Percentiles rank a stretch among this genome's conserved stretches.
Evolutionary conservation across 2,797 vertebrate genomes (phyloP).

Genomic region (Tangara arthus): DNA sequence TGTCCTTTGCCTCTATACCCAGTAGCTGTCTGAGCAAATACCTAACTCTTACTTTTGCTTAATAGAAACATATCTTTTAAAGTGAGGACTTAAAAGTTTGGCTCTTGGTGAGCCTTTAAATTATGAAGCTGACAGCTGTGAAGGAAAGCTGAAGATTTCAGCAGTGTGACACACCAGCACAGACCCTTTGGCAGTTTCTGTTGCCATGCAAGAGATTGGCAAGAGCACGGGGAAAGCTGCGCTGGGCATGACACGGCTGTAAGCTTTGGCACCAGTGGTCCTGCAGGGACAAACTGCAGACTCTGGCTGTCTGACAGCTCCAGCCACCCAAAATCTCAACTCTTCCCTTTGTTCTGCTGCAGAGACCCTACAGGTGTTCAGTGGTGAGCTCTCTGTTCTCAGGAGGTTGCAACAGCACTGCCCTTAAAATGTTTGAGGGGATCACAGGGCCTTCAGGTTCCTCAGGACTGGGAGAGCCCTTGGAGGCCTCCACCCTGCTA

Average conservation of each 20-base stretch:
- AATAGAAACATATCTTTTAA: background rate
- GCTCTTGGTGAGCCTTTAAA: background rate
- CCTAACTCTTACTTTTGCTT: background rate
- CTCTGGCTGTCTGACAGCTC: background rate
- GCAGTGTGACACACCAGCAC: background rate
- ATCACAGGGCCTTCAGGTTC: background rate
- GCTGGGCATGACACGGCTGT: fast-evolving
- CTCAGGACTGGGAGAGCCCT: background rate
- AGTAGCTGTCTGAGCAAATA: background rate
- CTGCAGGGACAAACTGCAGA: background rate
- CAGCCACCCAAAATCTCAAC: background rate
- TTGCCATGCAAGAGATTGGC: background rate
- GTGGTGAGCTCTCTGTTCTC: background rate
- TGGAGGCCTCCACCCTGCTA: fast-evolving
- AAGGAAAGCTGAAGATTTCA: background rate
- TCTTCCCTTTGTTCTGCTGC: background rate
- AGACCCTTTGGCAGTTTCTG: background rate
- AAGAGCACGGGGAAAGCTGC: background rate
- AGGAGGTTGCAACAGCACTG: background rate
- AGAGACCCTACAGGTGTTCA: background rate
- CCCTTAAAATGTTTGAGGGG: background rate
- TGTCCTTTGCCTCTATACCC: background rate
- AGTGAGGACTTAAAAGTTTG: background rate
- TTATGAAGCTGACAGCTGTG: background rate
- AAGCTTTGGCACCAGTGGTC: background rate